Conservation (phyloP, 2,113 vertebrate species). For the Zapornia atra region DNA sequence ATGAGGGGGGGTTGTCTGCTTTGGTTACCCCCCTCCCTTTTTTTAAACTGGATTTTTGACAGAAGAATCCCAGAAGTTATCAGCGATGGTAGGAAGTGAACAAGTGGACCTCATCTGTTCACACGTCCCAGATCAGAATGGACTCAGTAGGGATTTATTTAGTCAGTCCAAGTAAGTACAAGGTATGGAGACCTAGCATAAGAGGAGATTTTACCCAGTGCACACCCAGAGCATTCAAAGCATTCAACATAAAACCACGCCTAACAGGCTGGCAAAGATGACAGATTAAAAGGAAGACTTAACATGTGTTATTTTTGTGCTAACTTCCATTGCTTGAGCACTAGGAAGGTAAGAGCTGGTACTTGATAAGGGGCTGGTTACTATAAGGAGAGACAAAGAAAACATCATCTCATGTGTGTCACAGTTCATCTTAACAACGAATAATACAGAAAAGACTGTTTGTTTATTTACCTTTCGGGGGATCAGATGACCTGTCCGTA, state of each 20-base stretch:
- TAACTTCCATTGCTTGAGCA: neutral
- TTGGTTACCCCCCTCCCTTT: neutral
- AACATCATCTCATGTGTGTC: neutral
- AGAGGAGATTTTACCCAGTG: neutral
- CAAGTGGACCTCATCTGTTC: neutral
- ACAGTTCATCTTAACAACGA: neutral
- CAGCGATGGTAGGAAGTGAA: neutral
- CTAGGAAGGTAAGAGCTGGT: neutral
- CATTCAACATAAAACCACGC: neutral
- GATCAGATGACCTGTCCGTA: neutral
- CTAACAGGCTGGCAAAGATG: neutral
- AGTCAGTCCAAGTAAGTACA: neutral
- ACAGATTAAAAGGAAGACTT: neutral
- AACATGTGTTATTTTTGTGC: neutral
- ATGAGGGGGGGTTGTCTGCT: neutral
- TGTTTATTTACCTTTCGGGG: neutral
- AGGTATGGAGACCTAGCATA: neutral
- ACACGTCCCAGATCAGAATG: neutral
- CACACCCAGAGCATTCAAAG: neutral
- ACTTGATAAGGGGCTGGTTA: neutral
- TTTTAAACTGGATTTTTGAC: neutral
- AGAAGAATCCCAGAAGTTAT: neutral
- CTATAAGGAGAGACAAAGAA: neutral
- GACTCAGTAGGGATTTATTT: neutral
- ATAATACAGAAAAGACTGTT: neutral